phyloP scores from a whole-genome alignment of 2,113 vertebrate species.

The Jaculus jaculus region DNA sequence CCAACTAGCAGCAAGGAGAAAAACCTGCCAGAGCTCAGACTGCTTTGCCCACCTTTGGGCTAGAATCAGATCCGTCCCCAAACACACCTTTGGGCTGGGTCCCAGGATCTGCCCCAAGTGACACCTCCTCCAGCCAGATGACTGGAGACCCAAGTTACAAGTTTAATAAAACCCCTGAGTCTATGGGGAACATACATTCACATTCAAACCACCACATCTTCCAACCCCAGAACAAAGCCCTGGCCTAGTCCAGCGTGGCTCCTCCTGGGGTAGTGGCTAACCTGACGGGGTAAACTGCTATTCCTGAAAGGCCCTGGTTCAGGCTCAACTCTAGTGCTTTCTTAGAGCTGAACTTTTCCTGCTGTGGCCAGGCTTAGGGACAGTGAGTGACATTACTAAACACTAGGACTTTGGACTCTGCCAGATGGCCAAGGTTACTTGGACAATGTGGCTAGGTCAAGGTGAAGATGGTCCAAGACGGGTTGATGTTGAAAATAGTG shows the following conservation, averaged over 20 bases:
- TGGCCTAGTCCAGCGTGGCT: neutral
- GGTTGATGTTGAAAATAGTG: neutral
- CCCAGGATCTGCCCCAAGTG: too few relatives aligned
- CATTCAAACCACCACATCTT: neutral
- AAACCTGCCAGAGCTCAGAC: too few relatives aligned
- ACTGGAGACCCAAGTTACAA: too few relatives aligned
- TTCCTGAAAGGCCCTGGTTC: neutral
- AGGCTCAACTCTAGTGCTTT: neutral
- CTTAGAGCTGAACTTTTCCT: neutral
- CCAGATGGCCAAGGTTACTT: neutral
- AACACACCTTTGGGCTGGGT: too few relatives aligned
- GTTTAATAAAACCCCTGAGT: too few relatives aligned
- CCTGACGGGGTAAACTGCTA: neutral
- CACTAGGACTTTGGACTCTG: neutral
- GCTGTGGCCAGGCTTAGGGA: neutral
- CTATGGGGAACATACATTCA: too few relatives aligned
- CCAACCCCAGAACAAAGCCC: neutral
- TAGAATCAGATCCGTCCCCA: too few relatives aligned
- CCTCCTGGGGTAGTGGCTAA: neutral
- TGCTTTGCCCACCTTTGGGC: too few relatives aligned
- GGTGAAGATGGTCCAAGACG: neutral
- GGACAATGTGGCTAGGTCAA: neutral
- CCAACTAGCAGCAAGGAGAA: too few relatives aligned
- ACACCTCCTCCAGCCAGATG: too few relatives aligned
- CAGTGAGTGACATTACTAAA: neutral